These are phyloP conservation scores for Amphipyra berbera DNA, from an alignment of 2,888 invertebrate species.

Conservation along the genomic window DNA sequence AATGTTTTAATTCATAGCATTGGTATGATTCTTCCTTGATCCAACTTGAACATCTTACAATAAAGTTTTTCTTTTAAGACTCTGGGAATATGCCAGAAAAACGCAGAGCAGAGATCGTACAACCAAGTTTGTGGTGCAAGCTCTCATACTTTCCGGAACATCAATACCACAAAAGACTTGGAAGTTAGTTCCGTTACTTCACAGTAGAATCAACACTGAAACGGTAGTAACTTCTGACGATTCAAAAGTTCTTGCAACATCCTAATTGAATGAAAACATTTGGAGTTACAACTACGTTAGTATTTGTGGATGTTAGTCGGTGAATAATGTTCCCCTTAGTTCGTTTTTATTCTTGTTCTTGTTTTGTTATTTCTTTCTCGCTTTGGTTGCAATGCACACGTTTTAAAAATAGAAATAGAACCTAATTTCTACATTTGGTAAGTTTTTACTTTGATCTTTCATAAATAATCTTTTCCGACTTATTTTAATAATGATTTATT, in stretches of 20 bases:
- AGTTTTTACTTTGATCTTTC: no score
- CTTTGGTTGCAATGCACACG: neutral
- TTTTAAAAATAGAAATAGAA: no score
- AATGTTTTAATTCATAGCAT: no score
- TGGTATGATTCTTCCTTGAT: constrained; percentile 1
- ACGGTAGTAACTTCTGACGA: constrained; percentile 31
- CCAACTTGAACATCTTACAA: neutral
- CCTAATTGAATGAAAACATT: constrained; percentile 56
- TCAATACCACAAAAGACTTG: constrained; percentile 44
- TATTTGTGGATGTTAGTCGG: constrained; percentile 20
- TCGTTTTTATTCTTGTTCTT: neutral
- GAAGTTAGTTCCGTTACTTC: constrained; percentile 35
- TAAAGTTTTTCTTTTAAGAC: constrained; percentile 5
- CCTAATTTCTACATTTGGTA: no score
- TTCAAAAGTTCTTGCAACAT: constrained; percentile 38
- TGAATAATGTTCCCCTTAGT: constrained; percentile 10
- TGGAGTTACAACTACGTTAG: constrained; percentile 30
- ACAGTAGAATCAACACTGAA: constrained; percentile 38
- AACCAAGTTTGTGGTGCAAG: constrained; percentile 24
- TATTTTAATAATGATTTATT: no score
- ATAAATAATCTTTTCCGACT: no score
- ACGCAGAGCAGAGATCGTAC: constrained; percentile 11
- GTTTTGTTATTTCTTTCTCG: neutral
- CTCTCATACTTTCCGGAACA: constrained; percentile 40
- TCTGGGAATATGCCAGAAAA: constrained; percentile 13